phyloP scores from a whole-genome alignment of 2,797 vertebrate species.

The Dallia pectoralis region DNA sequence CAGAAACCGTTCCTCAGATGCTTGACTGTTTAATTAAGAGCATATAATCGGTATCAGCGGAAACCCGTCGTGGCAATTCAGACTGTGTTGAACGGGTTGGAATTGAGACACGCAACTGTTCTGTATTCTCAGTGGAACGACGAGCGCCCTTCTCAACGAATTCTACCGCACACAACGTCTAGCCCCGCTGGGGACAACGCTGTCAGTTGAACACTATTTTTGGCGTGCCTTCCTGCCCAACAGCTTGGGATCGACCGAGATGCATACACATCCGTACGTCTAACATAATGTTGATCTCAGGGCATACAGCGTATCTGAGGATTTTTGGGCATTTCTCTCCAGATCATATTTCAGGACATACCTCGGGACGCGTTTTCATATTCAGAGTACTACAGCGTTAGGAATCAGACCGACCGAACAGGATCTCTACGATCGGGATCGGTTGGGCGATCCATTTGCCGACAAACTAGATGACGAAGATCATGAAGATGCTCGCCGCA shows the following conservation, averaged over 20 bases:
- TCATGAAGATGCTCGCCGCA: neutral
- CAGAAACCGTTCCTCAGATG: neutral
- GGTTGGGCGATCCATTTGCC: neutral
- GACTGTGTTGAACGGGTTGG: neutral
- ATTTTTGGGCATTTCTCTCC: too few relatives aligned
- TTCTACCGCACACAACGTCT: neutral
- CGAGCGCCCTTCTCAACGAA: neutral
- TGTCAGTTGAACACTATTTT: neutral
- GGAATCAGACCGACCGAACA: too few relatives aligned
- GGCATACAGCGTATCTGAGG: too few relatives aligned
- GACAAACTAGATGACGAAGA: neutral
- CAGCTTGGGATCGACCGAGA: neutral
- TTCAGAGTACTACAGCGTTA: too few relatives aligned
- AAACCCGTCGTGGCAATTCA: neutral
- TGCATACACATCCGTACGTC: neutral
- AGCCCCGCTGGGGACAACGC: neutral
- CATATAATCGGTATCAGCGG: neutral
- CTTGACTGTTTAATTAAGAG: neutral
- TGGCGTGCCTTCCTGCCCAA: too few relatives aligned
- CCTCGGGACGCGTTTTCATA: too few relatives aligned
- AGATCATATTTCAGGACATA: too few relatives aligned
- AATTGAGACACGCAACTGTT: neutral
- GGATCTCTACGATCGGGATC: neutral
- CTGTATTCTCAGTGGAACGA: neutral
- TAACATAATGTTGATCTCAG: too few relatives aligned